These are phyloP conservation scores for Abrostola tripartita DNA, from an alignment of 2,888 invertebrate genomes.

Conservation along the genomic window DNA sequence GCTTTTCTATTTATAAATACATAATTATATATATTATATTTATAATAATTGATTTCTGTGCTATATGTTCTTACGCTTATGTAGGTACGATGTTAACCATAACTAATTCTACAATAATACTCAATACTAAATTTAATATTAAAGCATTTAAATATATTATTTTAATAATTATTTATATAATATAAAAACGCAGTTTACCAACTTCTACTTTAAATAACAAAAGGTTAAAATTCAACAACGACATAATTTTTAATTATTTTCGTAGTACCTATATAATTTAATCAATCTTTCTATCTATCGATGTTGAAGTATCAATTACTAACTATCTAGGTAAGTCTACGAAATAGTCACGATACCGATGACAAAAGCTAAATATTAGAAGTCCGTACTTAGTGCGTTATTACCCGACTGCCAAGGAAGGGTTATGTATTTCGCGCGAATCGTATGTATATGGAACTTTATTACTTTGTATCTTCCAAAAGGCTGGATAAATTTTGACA, in stretches of 20 bases:
- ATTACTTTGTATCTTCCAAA: too few species aligned
- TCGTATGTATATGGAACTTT: too few species aligned
- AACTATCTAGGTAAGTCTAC: not conserved
- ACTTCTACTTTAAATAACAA: conserved; percentile 38
- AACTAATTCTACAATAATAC: conserved; percentile 39
- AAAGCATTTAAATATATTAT: conserved; percentile 50
- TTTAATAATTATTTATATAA: conserved; percentile 22
- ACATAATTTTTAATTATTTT: conserved; percentile 27
- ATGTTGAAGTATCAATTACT: conserved; percentile 3
- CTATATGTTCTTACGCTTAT: conserved; percentile 25
- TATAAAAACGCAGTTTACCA: conserved; percentile 35
- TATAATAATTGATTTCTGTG: conserved; percentile 48
- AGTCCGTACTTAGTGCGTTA: too few species aligned
- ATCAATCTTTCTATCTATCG: conserved; percentile 41
- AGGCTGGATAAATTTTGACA: too few species aligned
- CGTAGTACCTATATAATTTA: conserved; percentile 5
- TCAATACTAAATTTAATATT: conserved; percentile 44
- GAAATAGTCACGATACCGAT: not conserved
- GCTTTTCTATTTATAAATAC: conserved; percentile 14
- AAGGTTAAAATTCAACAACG: conserved; percentile 43
- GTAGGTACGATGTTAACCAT: conserved; percentile 29
- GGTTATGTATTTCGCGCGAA: too few species aligned
- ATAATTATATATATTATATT: conserved; percentile 9
- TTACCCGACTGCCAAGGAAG: too few species aligned
- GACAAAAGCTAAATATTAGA: not conserved